phyloP scores from a whole-genome alignment of 2,797 vertebrate species.

The Darevskia nairensis region DNA sequence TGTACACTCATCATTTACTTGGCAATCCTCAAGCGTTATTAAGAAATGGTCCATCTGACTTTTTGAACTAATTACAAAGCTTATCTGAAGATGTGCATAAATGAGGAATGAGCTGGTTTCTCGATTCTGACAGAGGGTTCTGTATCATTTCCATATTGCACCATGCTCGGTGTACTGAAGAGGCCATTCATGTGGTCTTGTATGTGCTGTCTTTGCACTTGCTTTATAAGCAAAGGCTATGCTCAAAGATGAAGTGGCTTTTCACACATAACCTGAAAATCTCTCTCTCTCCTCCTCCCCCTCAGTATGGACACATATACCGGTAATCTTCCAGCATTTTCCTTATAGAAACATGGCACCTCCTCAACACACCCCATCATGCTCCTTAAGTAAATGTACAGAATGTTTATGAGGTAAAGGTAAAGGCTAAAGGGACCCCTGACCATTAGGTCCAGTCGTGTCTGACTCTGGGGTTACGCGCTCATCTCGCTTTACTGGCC shows the following conservation, averaged over 20 bases:
- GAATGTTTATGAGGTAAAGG: background rate
- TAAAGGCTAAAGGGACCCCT: too few relatives aligned
- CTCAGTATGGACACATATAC: background rate
- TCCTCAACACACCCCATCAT: background rate
- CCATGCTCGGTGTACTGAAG: background rate
- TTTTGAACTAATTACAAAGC: conserved; percentile 17
- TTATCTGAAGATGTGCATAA: conserved; percentile 14
- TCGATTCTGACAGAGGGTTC: background rate
- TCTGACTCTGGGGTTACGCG: too few relatives aligned
- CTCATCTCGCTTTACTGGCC: too few relatives aligned
- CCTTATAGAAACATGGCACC: background rate
- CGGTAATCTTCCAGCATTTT: background rate
- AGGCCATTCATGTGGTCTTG: background rate
- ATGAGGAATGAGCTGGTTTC: background rate
- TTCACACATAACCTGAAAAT: background rate
- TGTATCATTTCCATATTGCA: background rate
- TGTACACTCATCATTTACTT: background rate
- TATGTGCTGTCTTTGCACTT: background rate
- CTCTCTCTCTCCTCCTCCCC: background rate
- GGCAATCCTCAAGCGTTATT: conserved; percentile 21
- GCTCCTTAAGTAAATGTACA: background rate
- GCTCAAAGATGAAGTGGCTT: background rate
- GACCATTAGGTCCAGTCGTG: too few relatives aligned
- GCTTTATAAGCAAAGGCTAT: background rate
- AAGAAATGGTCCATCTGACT: background rate